Conservation (phyloP, 2,888 invertebrate species). For the Leptarthrus brevirostris region DNA sequence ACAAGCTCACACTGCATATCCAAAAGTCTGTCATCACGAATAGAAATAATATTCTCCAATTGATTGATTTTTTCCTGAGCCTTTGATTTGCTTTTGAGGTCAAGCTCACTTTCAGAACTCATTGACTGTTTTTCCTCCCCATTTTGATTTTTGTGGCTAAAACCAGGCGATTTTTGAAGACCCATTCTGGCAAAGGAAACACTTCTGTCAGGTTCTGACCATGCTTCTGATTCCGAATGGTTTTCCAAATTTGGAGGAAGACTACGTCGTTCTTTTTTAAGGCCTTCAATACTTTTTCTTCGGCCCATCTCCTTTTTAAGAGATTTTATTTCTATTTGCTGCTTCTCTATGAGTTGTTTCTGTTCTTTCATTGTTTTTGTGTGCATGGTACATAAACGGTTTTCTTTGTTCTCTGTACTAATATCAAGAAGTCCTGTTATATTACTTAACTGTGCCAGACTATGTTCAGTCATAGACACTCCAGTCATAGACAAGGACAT, state of each 20-base stretch:
- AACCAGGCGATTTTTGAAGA: constrained; percentile 65
- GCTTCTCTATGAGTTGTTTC: constrained; percentile 57
- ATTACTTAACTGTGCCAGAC: constrained; percentile 68
- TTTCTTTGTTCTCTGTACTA: constrained; percentile 55
- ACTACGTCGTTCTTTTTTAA: constrained; percentile 63
- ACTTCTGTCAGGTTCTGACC: constrained; percentile 87
- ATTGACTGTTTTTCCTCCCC: constrained; percentile 56
- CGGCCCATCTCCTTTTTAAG: constrained; percentile 61
- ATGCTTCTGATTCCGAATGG: constrained; percentile 81
- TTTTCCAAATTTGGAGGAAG: constrained; percentile 60
- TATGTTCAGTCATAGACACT: constrained; percentile 67
- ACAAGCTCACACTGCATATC: constrained; percentile 63
- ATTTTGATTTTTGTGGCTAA: constrained; percentile 53
- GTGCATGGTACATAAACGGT: constrained; percentile 61
- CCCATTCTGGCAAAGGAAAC: constrained; percentile 86
- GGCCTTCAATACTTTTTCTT: constrained; percentile 54
- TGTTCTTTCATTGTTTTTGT: constrained; percentile 27
- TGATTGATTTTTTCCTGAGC: constrained; percentile 67
- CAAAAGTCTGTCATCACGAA: constrained; percentile 67
- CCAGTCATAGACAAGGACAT: constrained; percentile 63
- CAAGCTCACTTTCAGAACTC: constrained; percentile 52
- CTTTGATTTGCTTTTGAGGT: constrained; percentile 59
- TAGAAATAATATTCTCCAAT: constrained; percentile 65
- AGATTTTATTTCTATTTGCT: constrained; percentile 61
- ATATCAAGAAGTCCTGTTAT: constrained; percentile 66